Evolutionary conservation across 1,140 invertebrate genomes (phyloP).

Genomic region (Phymastichus coffea): DNA sequence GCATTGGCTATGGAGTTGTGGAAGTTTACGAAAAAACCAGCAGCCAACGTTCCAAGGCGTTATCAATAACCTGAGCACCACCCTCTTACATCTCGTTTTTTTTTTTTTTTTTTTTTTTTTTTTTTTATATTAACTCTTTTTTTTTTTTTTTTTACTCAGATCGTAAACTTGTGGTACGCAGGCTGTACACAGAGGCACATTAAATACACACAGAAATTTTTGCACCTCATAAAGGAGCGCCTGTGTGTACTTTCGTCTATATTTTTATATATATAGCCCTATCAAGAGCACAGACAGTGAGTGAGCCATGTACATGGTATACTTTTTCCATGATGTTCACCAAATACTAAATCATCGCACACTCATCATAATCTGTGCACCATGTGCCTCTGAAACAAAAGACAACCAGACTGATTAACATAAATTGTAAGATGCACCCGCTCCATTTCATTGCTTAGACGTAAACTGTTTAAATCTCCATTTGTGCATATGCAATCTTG

Average conservation of each 20-base stretch:
- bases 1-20: conserved; percentile 49
- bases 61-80: conserved; percentile 49
- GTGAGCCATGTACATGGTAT: conserved; percentile 49
- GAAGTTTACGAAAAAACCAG: conserved; percentile 41
- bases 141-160: conserved; percentile 11
- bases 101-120: conserved; percentile 17
- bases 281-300: conserved; percentile 52
- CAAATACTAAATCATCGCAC: conserved; percentile 46
- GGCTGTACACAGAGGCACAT: conserved; percentile 55
- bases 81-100: conserved; percentile 20
- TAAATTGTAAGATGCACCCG: conserved; percentile 54
- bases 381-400: conserved; percentile 79
- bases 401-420: conserved; percentile 66
- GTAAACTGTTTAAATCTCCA: not conserved
- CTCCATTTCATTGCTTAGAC: conserved; percentile 23
- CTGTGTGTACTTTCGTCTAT: conserved; percentile 36
- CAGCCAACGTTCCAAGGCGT: conserved; percentile 48
- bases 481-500: too few relatives aligned
- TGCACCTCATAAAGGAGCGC: conserved; percentile 33
- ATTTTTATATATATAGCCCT: conserved; percentile 43
- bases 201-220: conserved; percentile 47
- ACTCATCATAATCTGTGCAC: conserved; percentile 56
- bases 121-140: too few relatives aligned
- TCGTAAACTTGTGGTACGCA: conserved; percentile 44
- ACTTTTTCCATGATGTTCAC: conserved; percentile 26